phyloP scores from a whole-genome alignment of 2,888 invertebrate species.

The Cylloceria caligata region DNA sequence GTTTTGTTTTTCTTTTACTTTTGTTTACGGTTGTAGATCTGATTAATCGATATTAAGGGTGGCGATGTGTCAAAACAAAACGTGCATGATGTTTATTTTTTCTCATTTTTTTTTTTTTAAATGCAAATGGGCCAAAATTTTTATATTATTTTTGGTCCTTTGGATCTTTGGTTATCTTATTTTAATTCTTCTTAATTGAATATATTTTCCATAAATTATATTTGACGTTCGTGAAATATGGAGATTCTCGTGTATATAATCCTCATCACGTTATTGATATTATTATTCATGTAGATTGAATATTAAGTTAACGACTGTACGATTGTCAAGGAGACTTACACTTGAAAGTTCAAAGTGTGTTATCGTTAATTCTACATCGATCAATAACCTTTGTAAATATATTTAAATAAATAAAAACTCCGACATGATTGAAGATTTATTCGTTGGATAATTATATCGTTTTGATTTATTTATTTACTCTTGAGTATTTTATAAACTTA shows the following conservation, averaged over 20 bases:
- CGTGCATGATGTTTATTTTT: background rate
- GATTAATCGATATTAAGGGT: slow-evolving; percentile 4
- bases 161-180: slow-evolving; percentile 22
- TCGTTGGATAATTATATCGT: too few relatives aligned
- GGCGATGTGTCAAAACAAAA: slow-evolving; percentile 3
- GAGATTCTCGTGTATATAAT: slow-evolving; percentile 71
- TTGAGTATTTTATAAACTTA: too few relatives aligned
- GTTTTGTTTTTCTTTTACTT: slow-evolving; percentile 66
- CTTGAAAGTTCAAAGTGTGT: slow-evolving; percentile 66
- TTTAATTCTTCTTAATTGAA: slow-evolving; percentile 12
- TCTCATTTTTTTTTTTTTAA: background rate
- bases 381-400: slow-evolving; percentile 76
- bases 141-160: slow-evolving; percentile 11
- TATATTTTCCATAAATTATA: slow-evolving; percentile 59
- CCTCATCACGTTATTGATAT: slow-evolving; percentile 44
- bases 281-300: slow-evolving; percentile 59
- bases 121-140: slow-evolving; percentile 6
- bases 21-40: slow-evolving; percentile 26
- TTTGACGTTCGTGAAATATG: slow-evolving; percentile 57
- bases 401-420: slow-evolving; percentile 74
- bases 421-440: slow-evolving; percentile 60
- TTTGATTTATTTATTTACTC: too few relatives aligned
- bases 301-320: slow-evolving; percentile 42
- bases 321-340: slow-evolving; percentile 30
- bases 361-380: slow-evolving; percentile 71